Evolutionary conservation across 92 coral and sea anemone genomes (phyloP).

Genomic region (Zoanthus sociatus): DNA sequence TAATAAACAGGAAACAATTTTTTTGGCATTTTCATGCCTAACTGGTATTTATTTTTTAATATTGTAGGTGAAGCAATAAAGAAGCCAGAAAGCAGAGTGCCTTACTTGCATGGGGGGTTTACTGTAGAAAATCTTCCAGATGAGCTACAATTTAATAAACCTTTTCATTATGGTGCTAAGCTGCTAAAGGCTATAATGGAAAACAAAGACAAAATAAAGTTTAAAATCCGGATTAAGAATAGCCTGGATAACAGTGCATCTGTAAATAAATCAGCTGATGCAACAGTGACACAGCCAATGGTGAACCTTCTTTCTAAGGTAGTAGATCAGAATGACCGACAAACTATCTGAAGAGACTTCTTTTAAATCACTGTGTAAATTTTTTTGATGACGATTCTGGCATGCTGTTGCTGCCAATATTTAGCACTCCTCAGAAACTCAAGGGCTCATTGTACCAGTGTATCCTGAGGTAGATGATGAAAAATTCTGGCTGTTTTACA

Average conservation of each 20-base stretch:
- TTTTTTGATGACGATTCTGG: slow-evolving; percentile 64
- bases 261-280: neutral
- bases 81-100: slow-evolving; percentile 62
- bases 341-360: slow-evolving; percentile 61
- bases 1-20: neutral
- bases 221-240: slow-evolving; percentile 22
- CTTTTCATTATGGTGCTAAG: slow-evolving; percentile 66
- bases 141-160: slow-evolving; percentile 66
- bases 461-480: slow-evolving; percentile 63
- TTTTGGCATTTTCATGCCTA: neutral
- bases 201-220: slow-evolving; percentile 57
- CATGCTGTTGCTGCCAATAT: slow-evolving; percentile 63
- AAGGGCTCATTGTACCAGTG: slow-evolving; percentile 67
- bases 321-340: slow-evolving; percentile 50
- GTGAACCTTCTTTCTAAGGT: slow-evolving; percentile 47
- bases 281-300: neutral
- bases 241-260: neutral
- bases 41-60: neutral
- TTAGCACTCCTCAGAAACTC: slow-evolving; percentile 34
- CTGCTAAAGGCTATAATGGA: slow-evolving; percentile 66
- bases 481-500: slow-evolving; percentile 75
- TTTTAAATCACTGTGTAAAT: slow-evolving; percentile 39
- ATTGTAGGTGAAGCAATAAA: slow-evolving; percentile 62
- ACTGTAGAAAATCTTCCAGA: slow-evolving; percentile 64
- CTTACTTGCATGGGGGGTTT: slow-evolving; percentile 70